These are phyloP conservation scores for Tromatobia lineatoria DNA, from an alignment of 2,888 invertebrate genomes.

Conservation along the genomic window DNA sequence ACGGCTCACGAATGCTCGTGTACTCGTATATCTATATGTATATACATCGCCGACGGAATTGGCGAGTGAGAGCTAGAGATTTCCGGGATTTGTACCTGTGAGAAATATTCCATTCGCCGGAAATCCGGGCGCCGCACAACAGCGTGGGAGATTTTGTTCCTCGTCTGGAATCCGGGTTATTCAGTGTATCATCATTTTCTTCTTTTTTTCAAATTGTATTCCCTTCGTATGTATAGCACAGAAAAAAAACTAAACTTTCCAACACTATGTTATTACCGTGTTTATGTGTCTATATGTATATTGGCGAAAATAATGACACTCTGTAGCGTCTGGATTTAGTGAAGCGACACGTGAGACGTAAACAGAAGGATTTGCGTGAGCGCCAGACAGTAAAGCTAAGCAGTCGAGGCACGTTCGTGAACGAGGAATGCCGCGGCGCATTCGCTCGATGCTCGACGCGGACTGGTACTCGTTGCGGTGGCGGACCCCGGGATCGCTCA, in stretches of 20 bases:
- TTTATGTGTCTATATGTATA: not conserved
- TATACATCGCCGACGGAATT: not conserved
- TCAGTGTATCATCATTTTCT: not conserved
- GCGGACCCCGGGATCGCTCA: slow-evolving; percentile 63
- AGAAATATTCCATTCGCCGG: slow-evolving; percentile 62
- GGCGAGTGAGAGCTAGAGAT: slow-evolving; percentile 10
- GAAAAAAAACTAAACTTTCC: not conserved
- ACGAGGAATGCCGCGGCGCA: slow-evolving; percentile 66
- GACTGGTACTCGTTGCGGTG: slow-evolving; percentile 52
- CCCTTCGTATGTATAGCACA: not conserved
- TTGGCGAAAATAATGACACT: not conserved
- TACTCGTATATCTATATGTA: slow-evolving; percentile 1
- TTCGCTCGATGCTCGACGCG: slow-evolving; percentile 66
- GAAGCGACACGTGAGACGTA: slow-evolving; percentile 19
- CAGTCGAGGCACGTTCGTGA: slow-evolving; percentile 63
- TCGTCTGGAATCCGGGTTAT: not conserved
- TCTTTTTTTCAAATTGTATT: not conserved
- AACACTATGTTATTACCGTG: not conserved
- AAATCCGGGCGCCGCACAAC: slow-evolving; percentile 55
- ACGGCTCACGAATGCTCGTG: not conserved
- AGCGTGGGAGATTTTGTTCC: slow-evolving; percentile 4
- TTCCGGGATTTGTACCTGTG: slow-evolving; percentile 55
- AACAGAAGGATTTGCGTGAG: slow-evolving; percentile 30
- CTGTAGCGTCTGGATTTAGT: not conserved
- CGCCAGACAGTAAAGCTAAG: slow-evolving; percentile 17